These are phyloP conservation scores for Sinosuthora webbiana DNA, from an alignment of 2,113 vertebrate species.

Conservation along the genomic window DNA sequence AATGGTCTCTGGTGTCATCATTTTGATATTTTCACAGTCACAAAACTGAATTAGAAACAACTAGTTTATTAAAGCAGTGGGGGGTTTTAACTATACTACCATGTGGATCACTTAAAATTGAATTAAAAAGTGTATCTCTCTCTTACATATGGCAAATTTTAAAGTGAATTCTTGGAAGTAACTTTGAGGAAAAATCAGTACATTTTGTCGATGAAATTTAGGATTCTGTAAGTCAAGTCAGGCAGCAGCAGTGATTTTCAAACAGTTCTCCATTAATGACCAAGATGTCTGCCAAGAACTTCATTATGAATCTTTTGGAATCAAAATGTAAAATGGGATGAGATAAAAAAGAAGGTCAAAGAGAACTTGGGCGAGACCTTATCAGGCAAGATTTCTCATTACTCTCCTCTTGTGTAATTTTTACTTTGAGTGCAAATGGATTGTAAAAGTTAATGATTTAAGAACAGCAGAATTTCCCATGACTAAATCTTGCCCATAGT, in stretches of 20 bases:
- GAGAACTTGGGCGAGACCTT: neutral
- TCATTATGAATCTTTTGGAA: neutral
- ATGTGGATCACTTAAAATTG: neutral
- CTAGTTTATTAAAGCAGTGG: neutral
- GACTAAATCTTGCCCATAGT: neutral
- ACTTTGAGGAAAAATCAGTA: neutral
- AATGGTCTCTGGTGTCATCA: neutral
- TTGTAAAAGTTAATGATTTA: conserved; percentile 42
- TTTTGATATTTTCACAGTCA: neutral
- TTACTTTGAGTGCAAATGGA: neutral
- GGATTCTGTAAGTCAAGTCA: neutral
- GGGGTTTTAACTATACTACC: neutral
- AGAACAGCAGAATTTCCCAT: neutral
- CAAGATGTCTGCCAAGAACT: neutral
- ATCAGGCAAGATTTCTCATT: conserved; percentile 11
- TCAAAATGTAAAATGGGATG: neutral
- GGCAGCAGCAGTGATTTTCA: neutral
- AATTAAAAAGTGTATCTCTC: neutral
- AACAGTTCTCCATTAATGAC: neutral
- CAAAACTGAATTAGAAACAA: neutral
- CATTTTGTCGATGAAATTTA: neutral
- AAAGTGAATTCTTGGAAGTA: neutral
- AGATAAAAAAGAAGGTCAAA: neutral
- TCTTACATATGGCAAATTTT: neutral
- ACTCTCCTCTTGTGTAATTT: neutral